phyloP scores from a whole-genome alignment of 2,888 invertebrate genomes.

The Seira sanloemensis region DNA sequence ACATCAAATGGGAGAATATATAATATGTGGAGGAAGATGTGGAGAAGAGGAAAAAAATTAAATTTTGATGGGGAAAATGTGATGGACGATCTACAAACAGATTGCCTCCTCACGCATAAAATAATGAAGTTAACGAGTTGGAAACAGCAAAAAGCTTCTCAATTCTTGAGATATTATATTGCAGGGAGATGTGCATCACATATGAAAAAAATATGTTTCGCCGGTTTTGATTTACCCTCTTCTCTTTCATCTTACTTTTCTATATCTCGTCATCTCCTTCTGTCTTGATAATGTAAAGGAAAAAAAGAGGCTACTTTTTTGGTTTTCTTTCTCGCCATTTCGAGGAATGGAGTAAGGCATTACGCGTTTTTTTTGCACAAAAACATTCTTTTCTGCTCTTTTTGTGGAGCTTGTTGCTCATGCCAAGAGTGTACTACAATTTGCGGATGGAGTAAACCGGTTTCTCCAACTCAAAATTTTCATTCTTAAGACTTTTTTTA shows the following conservation, averaged over 20 bases:
- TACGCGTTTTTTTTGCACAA: neutral
- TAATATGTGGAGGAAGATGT: neutral
- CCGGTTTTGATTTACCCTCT: neutral
- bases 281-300: neutral
- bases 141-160: slow-evolving; percentile 8
- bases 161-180: neutral
- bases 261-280: neutral
- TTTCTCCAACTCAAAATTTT: neutral
- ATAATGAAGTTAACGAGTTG: slow-evolving; percentile 32
- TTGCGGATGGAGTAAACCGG: neutral
- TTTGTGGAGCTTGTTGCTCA: neutral
- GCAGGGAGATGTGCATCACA: neutral
- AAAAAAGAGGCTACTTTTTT: neutral
- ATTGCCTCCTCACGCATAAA: slow-evolving; percentile 30
- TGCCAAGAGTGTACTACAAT: neutral
- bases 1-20: too few species aligned
- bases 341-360: neutral
- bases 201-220: neutral
- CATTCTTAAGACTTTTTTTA: neutral
- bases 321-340: neutral
- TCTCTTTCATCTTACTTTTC: neutral
- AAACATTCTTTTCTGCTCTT: neutral
- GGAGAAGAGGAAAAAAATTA: neutral
- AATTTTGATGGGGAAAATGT: neutral
- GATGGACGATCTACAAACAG: neutral